Evolutionary conservation across 2,113 vertebrate genomes (phyloP), one percentile per base, ranked within the genome.

Genomic region (Electrona antarctica): DNA sequence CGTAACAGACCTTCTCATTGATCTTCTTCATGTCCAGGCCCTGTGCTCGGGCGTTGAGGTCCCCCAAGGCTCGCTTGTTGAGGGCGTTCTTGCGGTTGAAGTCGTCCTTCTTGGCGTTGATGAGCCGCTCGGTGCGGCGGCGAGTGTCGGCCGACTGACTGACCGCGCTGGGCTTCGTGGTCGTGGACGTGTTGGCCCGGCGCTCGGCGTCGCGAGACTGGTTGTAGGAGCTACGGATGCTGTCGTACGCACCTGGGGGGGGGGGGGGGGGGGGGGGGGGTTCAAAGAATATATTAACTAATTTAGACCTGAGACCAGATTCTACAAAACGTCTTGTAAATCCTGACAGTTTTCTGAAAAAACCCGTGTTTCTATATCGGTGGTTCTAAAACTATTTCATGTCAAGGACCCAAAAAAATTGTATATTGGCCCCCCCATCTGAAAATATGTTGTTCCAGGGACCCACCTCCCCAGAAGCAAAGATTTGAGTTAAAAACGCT

Each of bases 221-320:
- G 77, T 91, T 83, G 2, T 96, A 91, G 46, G 94, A 97, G 72
- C 94, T 92, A 9, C 83, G 93, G 73, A 99, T 95, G 78, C 95
- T 99, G 88, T 98, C 97, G 0, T 96, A 99, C 5, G 97, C 98
- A 15, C 98, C 98, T 99, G 71, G 47, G 33, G 80, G 47, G 21
- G 15, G 15, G 1, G 14, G 21, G 21, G 21, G 21, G 12, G 47
- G 13, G 46, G 10, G 6, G 3, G 0, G 15, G 47, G 28, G 15
- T 46, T 46, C 14, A 51, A 7, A 46, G n/a, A 14, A 13, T 11
- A 21, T 21, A 21, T 21, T 21, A 21, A 21, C 21, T 21, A 1
- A 21, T 21, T 21, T 21, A 21, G 21, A 21, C 1, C 21, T 21
- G 21, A 21, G 21, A 21, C 1, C 21, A 21, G 21, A 21, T 21